A percentile compares a stretch with the other conserved stretches of the same genome.
Evolutionary conservation across 2,797 vertebrate species (phyloP).

Genomic region (Leptodactylus fallax): DNA sequence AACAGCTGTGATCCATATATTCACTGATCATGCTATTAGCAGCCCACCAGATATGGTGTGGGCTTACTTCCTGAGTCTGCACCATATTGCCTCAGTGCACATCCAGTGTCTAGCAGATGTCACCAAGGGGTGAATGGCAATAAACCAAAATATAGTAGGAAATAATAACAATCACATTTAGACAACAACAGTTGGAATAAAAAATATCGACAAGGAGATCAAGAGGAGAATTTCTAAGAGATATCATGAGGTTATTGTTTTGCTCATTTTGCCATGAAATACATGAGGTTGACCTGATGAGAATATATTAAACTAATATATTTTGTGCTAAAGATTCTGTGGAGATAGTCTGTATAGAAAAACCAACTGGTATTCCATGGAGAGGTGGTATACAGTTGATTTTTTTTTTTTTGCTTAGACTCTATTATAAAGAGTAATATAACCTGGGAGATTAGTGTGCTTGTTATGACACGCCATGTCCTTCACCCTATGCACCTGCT

Average conservation of each 20-base stretch:
- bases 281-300: background rate
- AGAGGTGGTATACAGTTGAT: background rate
- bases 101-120: too few relatives aligned
- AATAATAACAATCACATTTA: background rate
- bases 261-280: background rate
- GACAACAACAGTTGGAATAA: background rate
- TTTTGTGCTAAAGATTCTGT: too few relatives aligned
- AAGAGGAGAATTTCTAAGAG: background rate
- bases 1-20: too few relatives aligned
- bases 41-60: too few relatives aligned
- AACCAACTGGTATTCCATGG: background rate
- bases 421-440: background rate
- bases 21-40: too few relatives aligned
- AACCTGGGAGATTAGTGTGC: background rate
- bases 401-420: background rate
- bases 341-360: background rate
- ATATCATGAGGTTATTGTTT: background rate
- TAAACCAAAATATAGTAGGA: background rate
- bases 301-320: background rate
- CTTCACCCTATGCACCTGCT: constrained; percentile 72
- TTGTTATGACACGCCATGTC: constrained; percentile 47
- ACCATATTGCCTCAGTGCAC: too few relatives aligned
- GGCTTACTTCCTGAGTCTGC: too few relatives aligned
- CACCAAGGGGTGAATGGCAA: too few relatives aligned
- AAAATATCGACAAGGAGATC: background rate